A percentile compares a stretch with the other conserved stretches of the same genome.
Evolutionary conservation across 2,888 invertebrate species (phyloP).

Genomic region (Diadegma fenestrale): DNA sequence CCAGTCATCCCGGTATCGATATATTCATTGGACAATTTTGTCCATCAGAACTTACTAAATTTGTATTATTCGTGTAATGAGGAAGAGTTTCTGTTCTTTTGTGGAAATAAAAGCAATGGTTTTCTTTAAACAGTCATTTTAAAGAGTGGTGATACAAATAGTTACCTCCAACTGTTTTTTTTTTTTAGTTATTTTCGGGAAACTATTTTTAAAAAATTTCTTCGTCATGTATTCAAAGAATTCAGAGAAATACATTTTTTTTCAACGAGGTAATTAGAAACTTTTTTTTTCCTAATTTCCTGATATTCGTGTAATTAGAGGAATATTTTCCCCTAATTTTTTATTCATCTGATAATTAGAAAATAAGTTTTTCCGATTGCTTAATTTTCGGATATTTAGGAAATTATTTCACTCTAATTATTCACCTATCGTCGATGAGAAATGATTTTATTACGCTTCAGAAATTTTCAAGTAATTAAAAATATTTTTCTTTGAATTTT

Average conservation of each 20-base stretch:
- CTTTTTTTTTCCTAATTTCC: not conserved
- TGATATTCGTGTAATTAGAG: not conserved
- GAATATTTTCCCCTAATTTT: not conserved
- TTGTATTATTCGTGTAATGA: no score
- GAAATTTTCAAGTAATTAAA: not conserved
- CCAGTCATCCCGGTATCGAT: no score
- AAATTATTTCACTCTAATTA: no score
- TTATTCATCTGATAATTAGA: not conserved
- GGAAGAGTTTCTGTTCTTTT: no score
- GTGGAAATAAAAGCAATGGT: no score
- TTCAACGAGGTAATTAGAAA: not conserved
- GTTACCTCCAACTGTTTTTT: no score
- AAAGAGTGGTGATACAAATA: no score
- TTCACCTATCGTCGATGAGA: not conserved
- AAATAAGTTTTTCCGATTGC: not conserved
- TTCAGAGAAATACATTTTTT: not conserved
- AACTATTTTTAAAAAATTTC: not conserved
- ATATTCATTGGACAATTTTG: no score
- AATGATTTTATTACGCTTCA: not conserved
- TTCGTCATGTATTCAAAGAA: not conserved
- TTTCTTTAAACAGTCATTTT: no score
- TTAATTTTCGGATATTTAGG: not conserved
- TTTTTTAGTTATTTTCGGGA: no score
- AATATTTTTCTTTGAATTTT: no score
- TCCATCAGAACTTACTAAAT: no score